Evolutionary conservation across 1,140 invertebrate species (phyloP).

Genomic region (Leucophenga varia): DNA sequence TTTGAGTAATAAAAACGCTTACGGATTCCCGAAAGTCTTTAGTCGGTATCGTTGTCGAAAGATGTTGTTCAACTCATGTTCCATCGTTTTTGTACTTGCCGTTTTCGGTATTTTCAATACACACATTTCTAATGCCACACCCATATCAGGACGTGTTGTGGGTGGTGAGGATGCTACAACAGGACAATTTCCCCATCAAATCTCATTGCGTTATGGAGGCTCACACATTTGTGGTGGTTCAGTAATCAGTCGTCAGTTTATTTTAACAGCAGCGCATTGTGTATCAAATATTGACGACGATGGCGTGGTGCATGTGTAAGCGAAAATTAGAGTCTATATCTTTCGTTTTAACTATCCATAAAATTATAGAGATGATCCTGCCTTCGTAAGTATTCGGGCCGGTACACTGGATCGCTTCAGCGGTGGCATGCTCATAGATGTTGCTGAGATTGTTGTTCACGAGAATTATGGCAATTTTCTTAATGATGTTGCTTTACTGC

Average conservation of each 20-base stretch:
- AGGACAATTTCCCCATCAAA: slow-evolving; percentile 58
- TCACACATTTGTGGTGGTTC: slow-evolving; percentile 62
- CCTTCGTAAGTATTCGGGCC: slow-evolving; percentile 29
- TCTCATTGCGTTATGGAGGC: slow-evolving; percentile 50
- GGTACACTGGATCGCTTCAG: slow-evolving; percentile 29
- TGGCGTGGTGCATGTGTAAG: slow-evolving; percentile 4
- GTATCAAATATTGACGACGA: slow-evolving; percentile 12
- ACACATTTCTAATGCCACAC: no score
- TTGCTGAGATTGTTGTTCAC: slow-evolving; percentile 47
- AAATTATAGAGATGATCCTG: no score
- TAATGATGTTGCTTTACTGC: slow-evolving; percentile 60
- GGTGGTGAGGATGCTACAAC: slow-evolving; percentile 55
- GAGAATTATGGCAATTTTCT: slow-evolving; percentile 36
- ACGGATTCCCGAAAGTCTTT: no score
- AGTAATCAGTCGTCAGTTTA: slow-evolving; percentile 58
- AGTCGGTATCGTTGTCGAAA: no score
- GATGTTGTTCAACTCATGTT: no score
- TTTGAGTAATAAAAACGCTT: no score
- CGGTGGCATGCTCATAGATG: slow-evolving; percentile 26
- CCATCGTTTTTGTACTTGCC: no score
- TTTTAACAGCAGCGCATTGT: slow-evolving; percentile 65
- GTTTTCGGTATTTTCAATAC: no score
- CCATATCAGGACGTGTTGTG: slow-evolving; percentile 51
- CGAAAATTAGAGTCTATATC: no score
- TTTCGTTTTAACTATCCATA: no score